phyloP scores from a whole-genome alignment of 2,113 vertebrate genomes.

The cattle (Bos taurus) region DNA sequence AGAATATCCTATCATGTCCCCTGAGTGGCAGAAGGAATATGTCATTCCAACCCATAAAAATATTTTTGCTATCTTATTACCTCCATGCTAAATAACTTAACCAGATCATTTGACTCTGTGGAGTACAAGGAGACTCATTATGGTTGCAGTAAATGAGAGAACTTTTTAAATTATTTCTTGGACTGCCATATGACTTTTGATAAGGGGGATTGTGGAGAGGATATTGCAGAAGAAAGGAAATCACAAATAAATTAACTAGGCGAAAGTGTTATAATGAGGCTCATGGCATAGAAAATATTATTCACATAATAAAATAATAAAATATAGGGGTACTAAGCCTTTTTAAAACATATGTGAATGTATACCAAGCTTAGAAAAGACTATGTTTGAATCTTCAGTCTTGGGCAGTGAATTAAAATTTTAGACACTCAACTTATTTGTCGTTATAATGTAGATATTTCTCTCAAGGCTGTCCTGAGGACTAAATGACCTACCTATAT shows the following conservation, averaged over 20 bases:
- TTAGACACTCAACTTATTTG: not conserved
- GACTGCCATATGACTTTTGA: not conserved
- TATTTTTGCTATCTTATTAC: slow-evolving; percentile 48
- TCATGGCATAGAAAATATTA: not conserved
- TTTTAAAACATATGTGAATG: not conserved
- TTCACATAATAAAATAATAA: not conserved
- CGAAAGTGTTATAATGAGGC: not conserved
- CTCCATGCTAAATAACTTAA: not conserved
- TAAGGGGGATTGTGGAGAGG: not conserved
- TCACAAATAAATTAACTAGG: not conserved
- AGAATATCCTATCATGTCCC: not conserved
- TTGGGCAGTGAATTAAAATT: slow-evolving; percentile 6
- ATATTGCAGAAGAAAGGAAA: not conserved
- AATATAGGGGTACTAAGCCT: not conserved
- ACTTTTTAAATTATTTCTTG: not conserved
- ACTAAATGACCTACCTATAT: not conserved
- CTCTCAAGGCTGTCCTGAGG: not conserved
- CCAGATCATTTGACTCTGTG: slow-evolving; percentile 15
- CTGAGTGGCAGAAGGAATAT: slow-evolving; percentile 27
- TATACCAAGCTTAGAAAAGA: not conserved
- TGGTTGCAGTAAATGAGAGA: not conserved
- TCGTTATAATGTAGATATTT: not conserved
- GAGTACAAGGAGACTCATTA: not conserved
- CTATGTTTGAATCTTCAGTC: not conserved
- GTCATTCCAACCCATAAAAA: slow-evolving; percentile 57